These are phyloP conservation scores for Zophobas morio DNA, from an alignment of 1,140 invertebrate species.

Conservation along the genomic window DNA sequence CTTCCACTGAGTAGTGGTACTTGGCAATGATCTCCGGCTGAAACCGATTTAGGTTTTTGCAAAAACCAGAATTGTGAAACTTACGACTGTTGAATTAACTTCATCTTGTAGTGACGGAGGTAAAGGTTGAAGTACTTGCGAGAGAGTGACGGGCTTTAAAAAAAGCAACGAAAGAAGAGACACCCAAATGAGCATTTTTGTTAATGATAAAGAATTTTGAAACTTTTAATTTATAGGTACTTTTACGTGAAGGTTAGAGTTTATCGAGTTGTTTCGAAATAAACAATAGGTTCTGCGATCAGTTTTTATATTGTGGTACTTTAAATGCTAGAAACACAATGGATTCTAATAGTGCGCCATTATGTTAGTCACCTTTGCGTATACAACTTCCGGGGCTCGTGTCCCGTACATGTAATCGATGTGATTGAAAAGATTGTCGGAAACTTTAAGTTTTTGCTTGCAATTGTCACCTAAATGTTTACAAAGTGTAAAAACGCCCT, in stretches of 20 bases:
- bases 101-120: conserved; percentile 26
- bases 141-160: not conserved
- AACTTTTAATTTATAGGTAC: too few relatives aligned
- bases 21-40: conserved; percentile 26
- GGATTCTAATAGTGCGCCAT: not conserved
- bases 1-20: conserved; percentile 31
- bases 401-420: conserved; percentile 73
- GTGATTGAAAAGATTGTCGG: conserved; percentile 70
- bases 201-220: too few relatives aligned
- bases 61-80: not conserved
- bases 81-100: conserved; percentile 13
- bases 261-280: too few relatives aligned
- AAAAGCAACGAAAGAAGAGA: too few relatives aligned
- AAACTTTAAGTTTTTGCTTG: conserved; percentile 66
- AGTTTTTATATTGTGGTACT: too few relatives aligned
- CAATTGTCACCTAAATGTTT: not conserved
- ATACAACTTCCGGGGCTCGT: conserved; percentile 69
- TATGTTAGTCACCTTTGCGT: conserved; percentile 66
- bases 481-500: conserved; percentile 61
- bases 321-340: too few relatives aligned
- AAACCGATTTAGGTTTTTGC: conserved; percentile 20
- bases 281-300: too few relatives aligned
- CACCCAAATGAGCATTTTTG: too few relatives aligned
- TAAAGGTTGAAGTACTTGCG: not conserved
- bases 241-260: too few relatives aligned